Evolutionary conservation across 2,888 invertebrate species (phyloP).

Genomic region (Cantharis nigra): DNA sequence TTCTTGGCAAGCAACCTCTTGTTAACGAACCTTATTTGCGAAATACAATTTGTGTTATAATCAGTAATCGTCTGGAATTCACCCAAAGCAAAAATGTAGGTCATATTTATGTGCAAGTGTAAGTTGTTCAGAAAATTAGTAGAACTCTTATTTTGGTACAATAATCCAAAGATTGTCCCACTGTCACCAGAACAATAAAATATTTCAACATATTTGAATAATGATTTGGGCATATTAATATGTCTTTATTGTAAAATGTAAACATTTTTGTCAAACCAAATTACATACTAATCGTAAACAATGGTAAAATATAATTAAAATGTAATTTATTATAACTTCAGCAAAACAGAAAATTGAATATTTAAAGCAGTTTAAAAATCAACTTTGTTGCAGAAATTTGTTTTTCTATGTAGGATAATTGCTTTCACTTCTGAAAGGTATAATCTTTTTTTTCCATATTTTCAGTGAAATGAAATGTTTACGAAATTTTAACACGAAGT

Average conservation of each 20-base stretch:
- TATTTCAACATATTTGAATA: no score
- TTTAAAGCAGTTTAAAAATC: not conserved
- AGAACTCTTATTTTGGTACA: not conserved
- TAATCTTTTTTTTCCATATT: not conserved
- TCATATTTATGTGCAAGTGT: not conserved
- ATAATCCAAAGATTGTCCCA: not conserved
- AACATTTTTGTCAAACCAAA: no score
- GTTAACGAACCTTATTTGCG: not conserved
- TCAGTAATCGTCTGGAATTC: not conserved
- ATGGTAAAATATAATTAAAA: not conserved
- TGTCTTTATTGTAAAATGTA: no score
- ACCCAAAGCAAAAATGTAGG: not conserved
- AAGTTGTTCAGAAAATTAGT: not conserved
- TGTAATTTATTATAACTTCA: not conserved
- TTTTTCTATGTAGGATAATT: not conserved
- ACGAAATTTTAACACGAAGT: not conserved
- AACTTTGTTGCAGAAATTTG: not conserved
- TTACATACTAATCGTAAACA: no score
- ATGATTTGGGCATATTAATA: no score
- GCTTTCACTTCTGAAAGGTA: not conserved
- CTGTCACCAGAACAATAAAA: no score
- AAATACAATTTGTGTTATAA: not conserved
- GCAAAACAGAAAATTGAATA: not conserved
- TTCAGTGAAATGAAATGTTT: not conserved
- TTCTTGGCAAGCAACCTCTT: not conserved